Evolutionary conservation across 2,113 vertebrate species (phyloP).

Genomic region (Meles meles): DNA sequence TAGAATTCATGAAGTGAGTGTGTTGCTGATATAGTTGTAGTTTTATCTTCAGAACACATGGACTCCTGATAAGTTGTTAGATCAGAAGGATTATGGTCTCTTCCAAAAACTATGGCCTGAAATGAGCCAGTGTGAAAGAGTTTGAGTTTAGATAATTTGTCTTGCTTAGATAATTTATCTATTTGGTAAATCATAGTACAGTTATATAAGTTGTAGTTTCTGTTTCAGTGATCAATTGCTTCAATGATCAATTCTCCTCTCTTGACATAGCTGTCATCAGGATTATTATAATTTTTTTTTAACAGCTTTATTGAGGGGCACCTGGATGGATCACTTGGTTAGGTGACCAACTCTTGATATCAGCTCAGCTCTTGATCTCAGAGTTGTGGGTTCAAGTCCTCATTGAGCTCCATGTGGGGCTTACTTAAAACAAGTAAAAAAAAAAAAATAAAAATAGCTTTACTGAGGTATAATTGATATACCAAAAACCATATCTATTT

Average conservation of each 20-base stretch:
- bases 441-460: not conserved
- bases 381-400: not conserved
- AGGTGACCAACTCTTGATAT: not conserved
- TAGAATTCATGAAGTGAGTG: not conserved
- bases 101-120: not conserved
- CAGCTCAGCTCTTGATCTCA: not conserved
- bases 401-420: not conserved
- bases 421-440: not conserved
- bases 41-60: not conserved
- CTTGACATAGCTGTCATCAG: not conserved
- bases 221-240: not conserved
- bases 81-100: not conserved
- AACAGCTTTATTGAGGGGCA: not conserved
- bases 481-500: not conserved
- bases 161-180: not conserved
- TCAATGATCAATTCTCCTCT: not conserved
- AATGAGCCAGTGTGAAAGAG: not conserved
- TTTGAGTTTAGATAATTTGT: not conserved
- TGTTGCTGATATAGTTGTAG: not conserved
- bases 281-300: not conserved
- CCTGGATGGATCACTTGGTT: not conserved
- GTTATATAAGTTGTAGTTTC: not conserved
- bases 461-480: not conserved
- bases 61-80: not conserved
- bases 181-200: not conserved